Evolutionary conservation across 2,113 vertebrate species (phyloP), one percentile per base, ranked within the genome.

Genomic region (Mastomys natalensis): DNA sequence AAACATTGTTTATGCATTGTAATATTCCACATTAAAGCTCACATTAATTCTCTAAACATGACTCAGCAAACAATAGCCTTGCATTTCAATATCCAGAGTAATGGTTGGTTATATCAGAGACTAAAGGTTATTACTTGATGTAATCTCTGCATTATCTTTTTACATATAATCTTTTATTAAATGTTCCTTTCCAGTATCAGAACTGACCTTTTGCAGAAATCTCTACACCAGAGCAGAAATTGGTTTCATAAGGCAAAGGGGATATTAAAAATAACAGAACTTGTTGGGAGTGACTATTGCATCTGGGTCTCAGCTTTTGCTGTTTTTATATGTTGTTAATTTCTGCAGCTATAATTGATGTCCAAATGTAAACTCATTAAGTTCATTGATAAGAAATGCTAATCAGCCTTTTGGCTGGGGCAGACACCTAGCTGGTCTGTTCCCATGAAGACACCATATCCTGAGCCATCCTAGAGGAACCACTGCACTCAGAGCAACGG

Each of bases 171-270:
- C 7, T 97, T 97, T 90, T 95, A 98, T 98, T 78, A 97, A 97
- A 97, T 96, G 84, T 84, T 98, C 93, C 16, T 45, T 96, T 96
- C 91, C 77, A 94, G 85, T 96, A 98, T 98, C 93, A 95, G 90
- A 97, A 96, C 89, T 95, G 91, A 95, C 96, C 96, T 72, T 97
- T 98, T 97, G 58, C 89, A 93, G 94, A 95, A 97, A 98, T 96
- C 93, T 92, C 94, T 86, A 72, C 72, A 96, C 51, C 76, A 97
- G 77, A 97, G 73, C 0, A 97, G 51, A 98, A 98, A 98, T 95
- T 95, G 86, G 82, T 97, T 58, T 93, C 77, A 81, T 92, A 96
- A 97, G n/a, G 62, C 16, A 68, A 84, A 58, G 96, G 81, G 76
- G 94, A 88, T 96, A 96, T 95, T 97, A 94, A 97, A 94, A 97